Evolutionary conservation across 2,888 invertebrate genomes (phyloP).

Genomic region (Frankliniella intonsa): DNA sequence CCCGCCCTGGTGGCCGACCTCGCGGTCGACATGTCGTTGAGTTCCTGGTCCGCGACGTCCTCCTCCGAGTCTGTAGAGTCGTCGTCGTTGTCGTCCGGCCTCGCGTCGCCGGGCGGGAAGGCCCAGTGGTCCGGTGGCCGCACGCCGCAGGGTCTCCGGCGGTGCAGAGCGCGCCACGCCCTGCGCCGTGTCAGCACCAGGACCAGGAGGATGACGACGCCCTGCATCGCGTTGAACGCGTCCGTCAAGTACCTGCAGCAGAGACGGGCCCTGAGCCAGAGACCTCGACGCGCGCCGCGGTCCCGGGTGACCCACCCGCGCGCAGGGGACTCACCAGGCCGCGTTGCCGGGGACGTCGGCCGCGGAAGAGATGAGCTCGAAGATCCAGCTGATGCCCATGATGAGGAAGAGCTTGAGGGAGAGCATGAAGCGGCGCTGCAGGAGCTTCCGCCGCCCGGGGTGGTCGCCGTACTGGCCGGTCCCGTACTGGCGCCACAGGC

Average conservation of each 20-base stretch:
- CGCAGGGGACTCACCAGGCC: conserved; percentile 43
- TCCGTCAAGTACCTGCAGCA: conserved; percentile 52
- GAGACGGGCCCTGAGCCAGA: not conserved
- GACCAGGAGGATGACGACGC: conserved; percentile 52
- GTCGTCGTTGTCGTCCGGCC: conserved; percentile 33
- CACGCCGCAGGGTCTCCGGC: conserved; percentile 44
- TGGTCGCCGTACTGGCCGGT: no score
- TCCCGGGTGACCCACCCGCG: not conserved
- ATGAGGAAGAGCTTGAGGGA: conserved; percentile 62
- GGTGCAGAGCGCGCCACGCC: conserved; percentile 49
- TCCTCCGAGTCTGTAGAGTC: conserved; percentile 34
- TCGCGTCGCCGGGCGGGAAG: conserved; percentile 21
- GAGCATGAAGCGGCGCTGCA: conserved; percentile 54
- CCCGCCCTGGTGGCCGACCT: conserved; percentile 38
- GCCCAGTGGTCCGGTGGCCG: conserved; percentile 46
- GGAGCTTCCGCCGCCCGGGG: not conserved
- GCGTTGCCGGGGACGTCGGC: conserved; percentile 29
- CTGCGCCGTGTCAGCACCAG: conserved; percentile 49
- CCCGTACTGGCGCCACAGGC: conserved; percentile 54
- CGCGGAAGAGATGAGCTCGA: conserved; percentile 56
- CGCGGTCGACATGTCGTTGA: not conserved
- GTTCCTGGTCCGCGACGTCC: conserved; percentile 31
- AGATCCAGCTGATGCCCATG: conserved; percentile 69
- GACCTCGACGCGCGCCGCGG: conserved; percentile 6
- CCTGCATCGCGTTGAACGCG: conserved; percentile 57